These are phyloP conservation scores for Cyanistes caeruleus DNA, from an alignment of 2,113 vertebrate species.

Conservation along the genomic window DNA sequence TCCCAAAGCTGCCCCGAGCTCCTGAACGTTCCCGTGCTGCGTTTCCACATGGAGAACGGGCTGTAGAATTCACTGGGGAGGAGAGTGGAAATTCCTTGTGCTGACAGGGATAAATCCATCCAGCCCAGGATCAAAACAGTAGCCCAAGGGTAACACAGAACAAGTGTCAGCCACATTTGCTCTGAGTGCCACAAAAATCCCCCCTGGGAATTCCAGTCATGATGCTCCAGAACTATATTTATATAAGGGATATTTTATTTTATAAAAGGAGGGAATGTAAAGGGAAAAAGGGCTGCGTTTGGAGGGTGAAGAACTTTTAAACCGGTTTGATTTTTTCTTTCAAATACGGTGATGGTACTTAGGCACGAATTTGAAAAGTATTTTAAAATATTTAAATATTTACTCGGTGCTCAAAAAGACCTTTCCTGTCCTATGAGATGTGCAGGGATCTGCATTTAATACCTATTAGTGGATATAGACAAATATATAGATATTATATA, in stretches of 20 bases:
- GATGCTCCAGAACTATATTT: slow-evolving; percentile 63
- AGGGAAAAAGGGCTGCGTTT: neutral
- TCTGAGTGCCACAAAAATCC: slow-evolving; percentile 61
- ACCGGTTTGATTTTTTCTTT: slow-evolving; percentile 4
- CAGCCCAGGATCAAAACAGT: slow-evolving; percentile 71
- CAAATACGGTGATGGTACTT: neutral
- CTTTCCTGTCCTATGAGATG: neutral
- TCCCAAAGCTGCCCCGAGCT: neutral
- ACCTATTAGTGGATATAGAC: rapidly evolving
- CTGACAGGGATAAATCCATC: slow-evolving; percentile 68
- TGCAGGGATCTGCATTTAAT: neutral
- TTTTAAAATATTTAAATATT: neutral
- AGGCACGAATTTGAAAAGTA: neutral
- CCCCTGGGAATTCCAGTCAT: slow-evolving; percentile 55
- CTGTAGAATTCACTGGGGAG: slow-evolving; percentile 36
- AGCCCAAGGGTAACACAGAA: slow-evolving; percentile 75
- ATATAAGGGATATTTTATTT: neutral
- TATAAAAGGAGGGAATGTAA: neutral
- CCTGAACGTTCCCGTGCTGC: neutral
- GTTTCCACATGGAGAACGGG: slow-evolving; percentile 30
- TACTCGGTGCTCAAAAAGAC: neutral
- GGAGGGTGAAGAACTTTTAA: neutral
- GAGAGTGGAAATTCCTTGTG: slow-evolving; percentile 55
- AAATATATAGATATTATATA: rapidly evolving
- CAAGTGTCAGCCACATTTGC: slow-evolving; percentile 73